These are phyloP conservation scores for Petrosia ficiformis DNA, from an alignment of 37 sponge, comb jelly and placozoan genomes.

Conservation along the genomic window DNA sequence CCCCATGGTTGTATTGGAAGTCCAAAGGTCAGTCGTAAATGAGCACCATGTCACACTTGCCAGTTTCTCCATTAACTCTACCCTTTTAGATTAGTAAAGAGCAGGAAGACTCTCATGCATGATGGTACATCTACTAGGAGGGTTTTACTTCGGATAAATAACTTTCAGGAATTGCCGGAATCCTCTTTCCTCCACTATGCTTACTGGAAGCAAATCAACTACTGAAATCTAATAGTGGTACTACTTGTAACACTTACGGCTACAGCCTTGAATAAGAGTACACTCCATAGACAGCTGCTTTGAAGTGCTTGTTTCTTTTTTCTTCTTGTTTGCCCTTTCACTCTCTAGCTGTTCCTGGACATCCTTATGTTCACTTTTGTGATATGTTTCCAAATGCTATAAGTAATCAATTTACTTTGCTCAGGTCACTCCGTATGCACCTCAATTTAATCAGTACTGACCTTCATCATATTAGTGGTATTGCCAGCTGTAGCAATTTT, in stretches of 20 bases:
- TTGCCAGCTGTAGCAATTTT: not conserved
- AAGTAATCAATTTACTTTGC: too few species aligned
- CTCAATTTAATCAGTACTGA: not conserved
- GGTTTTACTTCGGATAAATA: not conserved
- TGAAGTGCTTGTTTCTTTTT: not conserved
- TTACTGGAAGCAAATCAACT: not conserved
- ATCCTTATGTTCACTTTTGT: constrained; percentile 2
- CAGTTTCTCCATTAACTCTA: not conserved
- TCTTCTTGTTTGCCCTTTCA: not conserved
- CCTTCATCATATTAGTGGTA: constrained; percentile 1
- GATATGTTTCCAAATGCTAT: not conserved
- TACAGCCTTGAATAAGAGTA: not conserved
- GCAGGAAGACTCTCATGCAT: not conserved
- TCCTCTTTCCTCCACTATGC: constrained; percentile 2
- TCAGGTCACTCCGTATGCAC: too few species aligned
- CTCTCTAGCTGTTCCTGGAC: not conserved
- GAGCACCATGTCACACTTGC: not conserved
- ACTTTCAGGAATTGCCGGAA: not conserved
- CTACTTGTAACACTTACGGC: too few species aligned
- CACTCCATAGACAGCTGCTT: not conserved
- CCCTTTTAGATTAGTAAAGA: constrained; percentile 6
- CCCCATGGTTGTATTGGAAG: not conserved
- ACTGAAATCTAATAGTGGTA: not conserved
- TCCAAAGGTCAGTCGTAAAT: constrained; percentile 4
- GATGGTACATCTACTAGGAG: not conserved